Conservation (phyloP, 1,140 invertebrate genomes). For the Armadillidium nasatum region DNA sequence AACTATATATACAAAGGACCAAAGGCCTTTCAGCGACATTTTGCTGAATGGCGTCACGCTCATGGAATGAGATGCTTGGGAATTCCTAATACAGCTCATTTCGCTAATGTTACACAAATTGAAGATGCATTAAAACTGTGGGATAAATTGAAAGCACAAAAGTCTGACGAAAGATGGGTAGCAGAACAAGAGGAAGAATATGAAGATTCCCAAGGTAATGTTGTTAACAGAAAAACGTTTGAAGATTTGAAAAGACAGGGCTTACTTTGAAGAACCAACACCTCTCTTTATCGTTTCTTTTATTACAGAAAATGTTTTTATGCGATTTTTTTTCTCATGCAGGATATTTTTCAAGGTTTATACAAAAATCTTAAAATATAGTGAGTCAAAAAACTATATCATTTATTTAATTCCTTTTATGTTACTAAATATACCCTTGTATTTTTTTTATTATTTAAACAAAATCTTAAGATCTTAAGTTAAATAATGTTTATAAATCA, state of each 20-base stretch:
- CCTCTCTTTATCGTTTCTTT: no score
- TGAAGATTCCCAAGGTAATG: slow-evolving; percentile 97
- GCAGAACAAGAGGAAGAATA: slow-evolving; percentile 97
- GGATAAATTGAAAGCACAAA: slow-evolving; percentile 93
- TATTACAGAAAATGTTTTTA: no score
- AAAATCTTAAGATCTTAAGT: no score
- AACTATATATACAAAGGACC: slow-evolving; percentile 99
- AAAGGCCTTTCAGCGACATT: slow-evolving; percentile 99
- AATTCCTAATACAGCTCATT: slow-evolving; percentile 99
- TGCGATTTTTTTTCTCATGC: no score
- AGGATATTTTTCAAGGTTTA: no score
- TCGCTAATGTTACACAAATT: slow-evolving; percentile 98
- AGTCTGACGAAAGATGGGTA: slow-evolving; percentile 92
- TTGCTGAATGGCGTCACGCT: slow-evolving; percentile 98
- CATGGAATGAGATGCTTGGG: slow-evolving; percentile 98
- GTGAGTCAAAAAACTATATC: no score
- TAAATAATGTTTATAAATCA: no score
- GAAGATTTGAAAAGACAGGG: slow-evolving; percentile 98
- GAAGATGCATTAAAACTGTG: slow-evolving; percentile 95
- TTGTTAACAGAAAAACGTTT: slow-evolving; percentile 96
- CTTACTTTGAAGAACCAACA: slow-evolving; percentile 56
- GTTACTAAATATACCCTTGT: no score
- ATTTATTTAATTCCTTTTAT: no score
- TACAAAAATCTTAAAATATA: no score
- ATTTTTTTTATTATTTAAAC: no score